Conservation (phyloP, 2,113 vertebrate species). For the Cepphus grylle region DNA sequence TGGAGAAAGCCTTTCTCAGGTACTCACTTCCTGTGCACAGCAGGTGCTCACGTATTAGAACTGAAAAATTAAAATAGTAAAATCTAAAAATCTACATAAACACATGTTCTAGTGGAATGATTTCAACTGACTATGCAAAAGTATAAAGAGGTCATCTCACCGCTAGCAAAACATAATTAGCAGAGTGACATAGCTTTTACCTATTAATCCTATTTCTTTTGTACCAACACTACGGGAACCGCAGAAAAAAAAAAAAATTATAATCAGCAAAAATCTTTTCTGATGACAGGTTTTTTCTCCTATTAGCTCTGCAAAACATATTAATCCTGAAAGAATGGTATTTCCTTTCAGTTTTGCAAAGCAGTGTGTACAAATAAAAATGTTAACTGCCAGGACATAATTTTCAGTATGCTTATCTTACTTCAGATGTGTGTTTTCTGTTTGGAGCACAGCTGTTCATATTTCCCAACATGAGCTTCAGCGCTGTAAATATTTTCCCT, state of each 20-base stretch:
- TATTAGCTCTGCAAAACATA: constrained; percentile 46
- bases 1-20: not conserved
- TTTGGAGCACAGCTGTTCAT: constrained; percentile 49
- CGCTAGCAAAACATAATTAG: constrained; percentile 64
- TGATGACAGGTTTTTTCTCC: constrained; percentile 53
- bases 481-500: constrained; percentile 30
- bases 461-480: constrained; percentile 38
- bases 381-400: constrained; percentile 57
- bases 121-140: not conserved
- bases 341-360: constrained; percentile 59
- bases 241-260: constrained; percentile 37
- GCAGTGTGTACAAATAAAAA: constrained; percentile 64
- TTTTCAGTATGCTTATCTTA: constrained; percentile 54
- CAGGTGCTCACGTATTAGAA: not conserved
- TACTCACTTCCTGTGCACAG: not conserved
- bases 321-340: constrained; percentile 63
- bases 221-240: constrained; percentile 41
- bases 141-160: not conserved
- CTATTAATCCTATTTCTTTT: constrained; percentile 59
- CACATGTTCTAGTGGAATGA: not conserved
- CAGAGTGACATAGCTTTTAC: constrained; percentile 48
- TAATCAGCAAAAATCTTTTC: constrained; percentile 59
- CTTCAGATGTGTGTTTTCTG: constrained; percentile 17
- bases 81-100: not conserved
- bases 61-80: not conserved